Conservation (phyloP, 1,140 invertebrate species). For the Drosophila auraria region DNA sequence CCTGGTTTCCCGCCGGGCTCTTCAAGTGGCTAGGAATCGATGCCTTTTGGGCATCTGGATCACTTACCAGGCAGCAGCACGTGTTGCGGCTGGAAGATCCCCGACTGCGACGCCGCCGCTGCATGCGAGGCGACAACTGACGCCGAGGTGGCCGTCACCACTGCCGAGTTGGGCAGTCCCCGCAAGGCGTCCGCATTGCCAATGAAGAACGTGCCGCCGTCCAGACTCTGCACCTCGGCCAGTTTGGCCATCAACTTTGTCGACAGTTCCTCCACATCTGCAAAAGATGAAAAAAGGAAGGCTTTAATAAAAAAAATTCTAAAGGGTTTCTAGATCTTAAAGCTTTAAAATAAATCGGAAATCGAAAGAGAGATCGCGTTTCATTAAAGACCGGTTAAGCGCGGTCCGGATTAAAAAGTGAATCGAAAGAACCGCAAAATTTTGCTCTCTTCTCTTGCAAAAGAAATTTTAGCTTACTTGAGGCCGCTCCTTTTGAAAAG, state of each 20-base stretch:
- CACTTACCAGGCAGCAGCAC: slow-evolving; percentile 83
- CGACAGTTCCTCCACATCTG: slow-evolving; percentile 86
- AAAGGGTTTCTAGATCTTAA: no score
- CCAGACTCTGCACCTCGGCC: slow-evolving; percentile 83
- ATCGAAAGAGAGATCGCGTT: no score
- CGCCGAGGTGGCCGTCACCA: slow-evolving; percentile 18
- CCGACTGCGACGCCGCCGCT: slow-evolving; percentile 55
- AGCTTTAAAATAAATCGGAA: no score
- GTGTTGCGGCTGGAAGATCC: slow-evolving; percentile 82
- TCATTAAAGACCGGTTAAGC: no score
- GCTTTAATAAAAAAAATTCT: no score
- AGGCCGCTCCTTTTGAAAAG: no score
- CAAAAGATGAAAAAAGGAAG: slow-evolving; percentile 44
- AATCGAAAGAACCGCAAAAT: no score
- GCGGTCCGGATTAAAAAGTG: no score
- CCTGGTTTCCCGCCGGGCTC: slow-evolving; percentile 11
- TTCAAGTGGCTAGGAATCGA: slow-evolving; percentile 44
- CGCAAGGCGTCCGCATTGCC: slow-evolving; percentile 79
- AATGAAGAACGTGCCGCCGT: slow-evolving; percentile 84
- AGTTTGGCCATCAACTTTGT: slow-evolving; percentile 85
- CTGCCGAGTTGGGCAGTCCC: slow-evolving; percentile 54
- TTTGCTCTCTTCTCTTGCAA: no score
- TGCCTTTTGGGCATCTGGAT: slow-evolving; percentile 30
- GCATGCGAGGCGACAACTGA: slow-evolving; percentile 15
- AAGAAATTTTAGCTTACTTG: no score